These are phyloP conservation scores for Parnassius apollo DNA, from an alignment of 2,888 invertebrate genomes.

Conservation along the genomic window DNA sequence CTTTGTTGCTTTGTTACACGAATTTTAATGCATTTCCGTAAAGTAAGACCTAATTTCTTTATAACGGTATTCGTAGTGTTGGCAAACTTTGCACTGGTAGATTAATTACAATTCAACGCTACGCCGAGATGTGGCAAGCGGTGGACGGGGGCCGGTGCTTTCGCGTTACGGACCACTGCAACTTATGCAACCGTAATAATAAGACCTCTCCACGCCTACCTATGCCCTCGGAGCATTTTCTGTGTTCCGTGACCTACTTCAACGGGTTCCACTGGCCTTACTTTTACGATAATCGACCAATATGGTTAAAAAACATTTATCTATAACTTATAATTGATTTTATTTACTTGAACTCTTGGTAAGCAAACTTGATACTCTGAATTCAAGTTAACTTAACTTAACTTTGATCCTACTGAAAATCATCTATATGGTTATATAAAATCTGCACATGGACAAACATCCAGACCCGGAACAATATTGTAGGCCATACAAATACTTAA, in stretches of 20 bases:
- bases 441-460: no score
- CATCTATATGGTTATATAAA: no score
- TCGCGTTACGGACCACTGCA: constrained; percentile 29
- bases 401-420: no score
- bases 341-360: neutral
- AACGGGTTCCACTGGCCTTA: neutral
- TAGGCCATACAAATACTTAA: no score
- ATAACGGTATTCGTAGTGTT: constrained; percentile 1
- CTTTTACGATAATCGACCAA: neutral
- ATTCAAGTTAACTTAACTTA: no score
- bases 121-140: constrained; percentile 36
- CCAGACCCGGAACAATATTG: no score
- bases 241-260: neutral
- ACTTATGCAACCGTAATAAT: constrained; percentile 45
- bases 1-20: neutral
- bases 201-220: neutral
- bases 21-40: neutral
- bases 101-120: constrained; percentile 25
- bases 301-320: neutral
- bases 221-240: no score
- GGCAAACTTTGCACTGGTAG: constrained; percentile 4
- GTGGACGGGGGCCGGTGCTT: constrained; percentile 31
- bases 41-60: neutral
- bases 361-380: no score
- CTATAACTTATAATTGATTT: neutral